phyloP scores from a whole-genome alignment of 2,888 invertebrate species.

The Drosophila anceps region DNA sequence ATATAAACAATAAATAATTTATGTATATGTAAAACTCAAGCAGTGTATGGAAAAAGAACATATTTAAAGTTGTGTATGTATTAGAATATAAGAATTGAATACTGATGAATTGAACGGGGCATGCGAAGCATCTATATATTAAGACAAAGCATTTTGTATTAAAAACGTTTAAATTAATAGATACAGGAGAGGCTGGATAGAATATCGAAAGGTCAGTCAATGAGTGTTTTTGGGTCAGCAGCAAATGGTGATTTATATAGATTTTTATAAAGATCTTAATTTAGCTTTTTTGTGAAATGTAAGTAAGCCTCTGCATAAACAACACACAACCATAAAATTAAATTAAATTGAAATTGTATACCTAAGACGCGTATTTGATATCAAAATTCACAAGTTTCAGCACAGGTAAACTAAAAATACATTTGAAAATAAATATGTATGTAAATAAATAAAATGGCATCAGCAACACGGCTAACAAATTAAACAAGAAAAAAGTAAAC shows the following conservation, averaged over 20 bases:
- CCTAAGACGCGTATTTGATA: slow-evolving; percentile 73
- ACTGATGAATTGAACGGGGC: slow-evolving; percentile 42
- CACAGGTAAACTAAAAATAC: slow-evolving; percentile 69
- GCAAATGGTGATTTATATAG: slow-evolving; percentile 75
- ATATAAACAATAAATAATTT: slow-evolving; percentile 38
- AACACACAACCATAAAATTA: slow-evolving; percentile 29
- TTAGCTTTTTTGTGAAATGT: slow-evolving; percentile 62
- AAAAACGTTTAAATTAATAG: slow-evolving; percentile 37
- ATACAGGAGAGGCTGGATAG: slow-evolving; percentile 26
- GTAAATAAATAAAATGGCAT: slow-evolving; percentile 48
- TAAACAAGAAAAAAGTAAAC: slow-evolving; percentile 10
- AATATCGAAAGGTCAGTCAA: slow-evolving; percentile 17
- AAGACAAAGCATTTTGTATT: slow-evolving; percentile 67
- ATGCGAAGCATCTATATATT: slow-evolving; percentile 75
- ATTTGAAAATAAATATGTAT: slow-evolving; percentile 58
- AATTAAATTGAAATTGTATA: slow-evolving; percentile 52
- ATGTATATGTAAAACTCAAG: slow-evolving; percentile 36
- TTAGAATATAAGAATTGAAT: slow-evolving; percentile 45
- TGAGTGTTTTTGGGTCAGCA: slow-evolving; percentile 53
- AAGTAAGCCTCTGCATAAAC: slow-evolving; percentile 55
- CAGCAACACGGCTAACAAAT: slow-evolving; percentile 29
- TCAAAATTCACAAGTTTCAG: slow-evolving; percentile 76
- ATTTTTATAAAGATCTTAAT: slow-evolving; percentile 65
- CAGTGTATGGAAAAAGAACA: slow-evolving; percentile 53
- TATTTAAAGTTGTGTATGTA: slow-evolving; percentile 70